phyloP scores from a whole-genome alignment of 2,113 vertebrate genomes.

The Peucedramus taeniatus region DNA sequence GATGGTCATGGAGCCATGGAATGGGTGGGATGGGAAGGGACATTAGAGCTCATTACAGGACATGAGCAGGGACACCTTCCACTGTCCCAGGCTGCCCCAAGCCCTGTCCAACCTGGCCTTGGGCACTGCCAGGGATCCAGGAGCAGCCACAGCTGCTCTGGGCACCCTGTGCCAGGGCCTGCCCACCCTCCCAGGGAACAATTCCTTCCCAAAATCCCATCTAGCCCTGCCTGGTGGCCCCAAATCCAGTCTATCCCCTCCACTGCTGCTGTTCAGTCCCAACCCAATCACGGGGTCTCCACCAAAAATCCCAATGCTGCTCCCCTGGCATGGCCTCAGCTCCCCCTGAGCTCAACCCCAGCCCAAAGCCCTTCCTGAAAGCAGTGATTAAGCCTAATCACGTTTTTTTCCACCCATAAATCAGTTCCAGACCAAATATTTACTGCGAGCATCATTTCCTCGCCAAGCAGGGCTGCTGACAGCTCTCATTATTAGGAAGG shows the following conservation, averaged over 20 bases:
- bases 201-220: neutral
- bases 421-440: slow-evolving; percentile 80
- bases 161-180: neutral
- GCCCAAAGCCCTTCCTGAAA: slow-evolving; percentile 44
- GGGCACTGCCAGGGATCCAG: neutral
- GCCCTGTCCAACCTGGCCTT: neutral
- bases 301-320: fast-evolving
- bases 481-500: slow-evolving; percentile 74
- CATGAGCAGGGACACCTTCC: neutral
- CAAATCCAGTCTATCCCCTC: neutral
- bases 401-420: slow-evolving; percentile 73
- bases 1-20: fast-evolving
- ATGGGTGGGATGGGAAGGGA: neutral
- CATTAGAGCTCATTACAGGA: neutral
- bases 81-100: neutral
- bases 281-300: fast-evolving
- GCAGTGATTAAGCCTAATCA: slow-evolving; percentile 70
- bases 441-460: slow-evolving; percentile 77
- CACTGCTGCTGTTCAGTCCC: fast-evolving
- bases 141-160: neutral
- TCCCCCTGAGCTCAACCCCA: neutral
- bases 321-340: neutral
- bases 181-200: neutral
- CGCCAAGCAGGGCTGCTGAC: slow-evolving; percentile 66
- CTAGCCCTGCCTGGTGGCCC: fast-evolving